These are phyloP conservation scores for Cryptops parisi DNA, from an alignment of 2,888 invertebrate species.

Conservation along the genomic window DNA sequence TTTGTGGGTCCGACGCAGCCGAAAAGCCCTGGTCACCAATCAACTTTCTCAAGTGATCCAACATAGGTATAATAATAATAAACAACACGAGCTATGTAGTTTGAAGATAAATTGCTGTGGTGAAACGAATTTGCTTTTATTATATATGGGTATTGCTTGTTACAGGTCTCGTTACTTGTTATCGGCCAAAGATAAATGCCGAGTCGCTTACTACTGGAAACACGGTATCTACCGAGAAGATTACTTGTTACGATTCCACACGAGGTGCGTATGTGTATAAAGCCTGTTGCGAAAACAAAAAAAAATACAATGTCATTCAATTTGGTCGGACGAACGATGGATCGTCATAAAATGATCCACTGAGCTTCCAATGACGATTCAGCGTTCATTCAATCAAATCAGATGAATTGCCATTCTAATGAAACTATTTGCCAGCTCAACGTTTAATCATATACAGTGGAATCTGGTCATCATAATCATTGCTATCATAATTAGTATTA, in stretches of 20 bases:
- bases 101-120: too few species aligned
- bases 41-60: constrained; percentile 1
- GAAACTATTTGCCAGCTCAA: too few species aligned
- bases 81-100: neutral
- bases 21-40: neutral
- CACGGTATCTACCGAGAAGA: neutral
- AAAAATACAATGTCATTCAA: too few species aligned
- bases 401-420: too few species aligned
- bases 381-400: too few species aligned
- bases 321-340: too few species aligned
- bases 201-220: constrained; percentile 3
- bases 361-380: too few species aligned
- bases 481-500: too few species aligned
- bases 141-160: neutral
- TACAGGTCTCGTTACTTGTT: neutral
- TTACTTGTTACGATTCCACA: neutral
- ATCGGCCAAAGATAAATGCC: neutral
- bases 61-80: neutral
- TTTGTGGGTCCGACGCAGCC: constrained; percentile 4
- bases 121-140: neutral
- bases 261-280: neutral
- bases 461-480: too few species aligned
- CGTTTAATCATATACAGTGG: too few species aligned
- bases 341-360: too few species aligned
- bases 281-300: too few species aligned